Conservation (phyloP, 1,140 invertebrate species). For the Triops longicaudatus region DNA sequence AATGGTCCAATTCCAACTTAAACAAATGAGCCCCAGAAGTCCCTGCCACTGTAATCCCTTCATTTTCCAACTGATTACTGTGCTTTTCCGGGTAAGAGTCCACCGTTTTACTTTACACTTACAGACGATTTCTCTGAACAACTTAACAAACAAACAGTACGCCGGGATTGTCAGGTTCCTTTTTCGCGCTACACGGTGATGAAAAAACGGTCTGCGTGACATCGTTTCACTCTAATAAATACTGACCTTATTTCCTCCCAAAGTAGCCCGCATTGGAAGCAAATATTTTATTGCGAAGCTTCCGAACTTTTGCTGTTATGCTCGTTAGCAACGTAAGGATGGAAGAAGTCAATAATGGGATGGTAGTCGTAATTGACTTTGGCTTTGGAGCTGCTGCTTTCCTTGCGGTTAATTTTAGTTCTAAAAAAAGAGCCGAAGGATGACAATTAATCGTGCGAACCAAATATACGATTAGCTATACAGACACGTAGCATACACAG, state of each 20-base stretch:
- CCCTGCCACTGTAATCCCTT: background rate
- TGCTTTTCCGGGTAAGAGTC: background rate
- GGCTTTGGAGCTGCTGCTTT: constrained; percentile 34
- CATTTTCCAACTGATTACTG: constrained; percentile 7
- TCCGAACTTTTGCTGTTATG: background rate
- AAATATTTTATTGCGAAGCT: background rate
- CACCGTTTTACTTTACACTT: background rate
- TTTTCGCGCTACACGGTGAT: background rate
- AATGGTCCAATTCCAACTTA: background rate
- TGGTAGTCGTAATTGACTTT: constrained; percentile 73
- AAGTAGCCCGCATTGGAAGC: background rate
- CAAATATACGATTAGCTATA: background rate
- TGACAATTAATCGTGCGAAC: background rate
- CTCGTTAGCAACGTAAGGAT: constrained; percentile 13
- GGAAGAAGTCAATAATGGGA: constrained; percentile 74
- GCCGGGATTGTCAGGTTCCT: background rate
- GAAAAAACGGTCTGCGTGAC: background rate
- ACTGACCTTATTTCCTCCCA: constrained; percentile 6
- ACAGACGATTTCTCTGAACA: background rate
- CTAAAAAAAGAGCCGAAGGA: background rate
- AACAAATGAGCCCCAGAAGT: background rate
- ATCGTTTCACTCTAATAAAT: background rate
- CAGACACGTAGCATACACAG: no score
- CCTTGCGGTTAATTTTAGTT: background rate
- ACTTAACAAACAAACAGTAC: background rate